A percentile compares a stretch with the other conserved stretches of the same genome.
Conservation (phyloP, 2,888 invertebrate species). For the Brachyptera putata region DNA sequence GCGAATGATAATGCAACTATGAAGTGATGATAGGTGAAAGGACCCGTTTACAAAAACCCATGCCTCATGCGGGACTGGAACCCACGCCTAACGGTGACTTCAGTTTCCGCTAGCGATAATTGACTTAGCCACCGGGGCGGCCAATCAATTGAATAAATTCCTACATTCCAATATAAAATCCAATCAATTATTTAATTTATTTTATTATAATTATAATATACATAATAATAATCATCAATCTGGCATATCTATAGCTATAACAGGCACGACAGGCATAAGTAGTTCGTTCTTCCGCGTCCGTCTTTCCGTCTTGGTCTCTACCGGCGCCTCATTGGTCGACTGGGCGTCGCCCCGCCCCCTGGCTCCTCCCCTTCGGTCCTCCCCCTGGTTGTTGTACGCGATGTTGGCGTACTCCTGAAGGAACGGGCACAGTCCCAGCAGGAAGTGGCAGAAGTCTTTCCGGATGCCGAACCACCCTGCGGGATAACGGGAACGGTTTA, state of each 20-base stretch:
- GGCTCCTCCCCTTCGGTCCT: conserved; percentile 41
- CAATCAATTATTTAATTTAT: too few relatives aligned
- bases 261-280: conserved; percentile 82
- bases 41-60: too few relatives aligned
- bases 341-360: conserved; percentile 42
- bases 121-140: too few relatives aligned
- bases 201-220: too few relatives aligned
- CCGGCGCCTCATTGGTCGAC: conserved; percentile 48
- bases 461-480: conserved; percentile 99
- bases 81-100: too few relatives aligned
- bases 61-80: too few relatives aligned
- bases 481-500: conserved; percentile 40
- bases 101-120: too few relatives aligned
- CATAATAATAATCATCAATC: too few relatives aligned
- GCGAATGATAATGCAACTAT: too few relatives aligned
- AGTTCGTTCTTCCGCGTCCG: conserved; percentile 71
- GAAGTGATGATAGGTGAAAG: too few relatives aligned
- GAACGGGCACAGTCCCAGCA: conserved; percentile 90
- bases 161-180: too few relatives aligned
- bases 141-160: too few relatives aligned
- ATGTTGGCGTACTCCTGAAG: conserved; percentile 98
- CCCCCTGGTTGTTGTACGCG: conserved; percentile 73
- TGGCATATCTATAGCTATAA: conserved; percentile 85
- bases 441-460: conserved; percentile 94
- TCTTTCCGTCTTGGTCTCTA: conserved; percentile 60